A percentile compares a stretch with the other conserved stretches of the same genome.
Conservation (phyloP, 2,888 invertebrate species). For the Meta bourneti region DNA sequence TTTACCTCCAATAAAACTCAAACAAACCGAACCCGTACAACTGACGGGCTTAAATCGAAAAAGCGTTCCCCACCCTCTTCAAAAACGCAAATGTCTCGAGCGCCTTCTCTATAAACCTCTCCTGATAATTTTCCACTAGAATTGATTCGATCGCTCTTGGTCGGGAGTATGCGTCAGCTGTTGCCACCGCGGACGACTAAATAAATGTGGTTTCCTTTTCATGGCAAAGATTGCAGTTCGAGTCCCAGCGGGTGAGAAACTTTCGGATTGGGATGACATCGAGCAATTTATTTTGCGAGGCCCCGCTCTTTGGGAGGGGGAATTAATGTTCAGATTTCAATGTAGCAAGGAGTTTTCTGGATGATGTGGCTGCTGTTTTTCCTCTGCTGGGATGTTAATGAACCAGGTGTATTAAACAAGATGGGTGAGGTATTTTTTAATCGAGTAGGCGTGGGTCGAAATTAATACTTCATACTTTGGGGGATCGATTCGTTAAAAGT, state of each 20-base stretch:
- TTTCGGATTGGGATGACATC: constrained; percentile 50
- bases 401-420: constrained; percentile 1
- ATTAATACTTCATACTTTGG: neutral
- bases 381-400: constrained; percentile 10
- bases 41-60: too few relatives aligned
- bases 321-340: constrained; percentile 34
- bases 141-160: constrained; percentile 14
- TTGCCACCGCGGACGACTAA: constrained; percentile 35
- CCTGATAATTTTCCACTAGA: constrained; percentile 25
- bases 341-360: constrained; percentile 1
- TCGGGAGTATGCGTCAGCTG: constrained; percentile 41
- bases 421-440: neutral
- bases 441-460: neutral
- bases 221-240: constrained; percentile 2
- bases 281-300: constrained; percentile 43
- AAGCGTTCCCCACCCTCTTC: too few relatives aligned
- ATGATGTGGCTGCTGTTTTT: neutral
- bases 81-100: too few relatives aligned
- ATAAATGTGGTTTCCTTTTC: constrained; percentile 45
- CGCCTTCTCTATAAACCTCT: constrained; percentile 21
- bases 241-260: constrained; percentile 37
- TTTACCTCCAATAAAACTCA: too few relatives aligned
- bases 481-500: neutral
- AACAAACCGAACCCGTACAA: too few relatives aligned
- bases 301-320: neutral